Percentiles rank a stretch among this genome's conserved stretches.
These are phyloP conservation scores for Nycticryphes semicollaris DNA, from an alignment of 2,113 vertebrate species.

Conservation along the genomic window DNA sequence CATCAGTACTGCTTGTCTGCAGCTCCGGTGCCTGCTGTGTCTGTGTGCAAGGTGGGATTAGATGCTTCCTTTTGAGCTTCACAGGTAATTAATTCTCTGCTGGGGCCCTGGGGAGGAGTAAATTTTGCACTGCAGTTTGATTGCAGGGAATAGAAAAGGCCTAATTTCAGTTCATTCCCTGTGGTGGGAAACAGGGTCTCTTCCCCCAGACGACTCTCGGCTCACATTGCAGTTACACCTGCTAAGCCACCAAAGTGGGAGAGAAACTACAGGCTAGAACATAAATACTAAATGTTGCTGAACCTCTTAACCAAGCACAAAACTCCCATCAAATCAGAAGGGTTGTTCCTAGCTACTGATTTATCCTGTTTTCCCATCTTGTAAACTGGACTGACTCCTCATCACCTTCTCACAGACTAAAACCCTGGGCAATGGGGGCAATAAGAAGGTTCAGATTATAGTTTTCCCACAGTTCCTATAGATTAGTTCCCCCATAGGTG, in stretches of 20 bases:
- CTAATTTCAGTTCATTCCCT: background rate
- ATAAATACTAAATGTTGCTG: background rate
- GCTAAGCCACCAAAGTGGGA: background rate
- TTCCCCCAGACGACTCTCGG: background rate
- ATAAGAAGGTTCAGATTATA: background rate
- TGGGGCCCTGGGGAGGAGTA: background rate
- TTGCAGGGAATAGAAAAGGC: background rate
- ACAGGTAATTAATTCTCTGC: background rate
- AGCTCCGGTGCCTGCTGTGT: background rate
- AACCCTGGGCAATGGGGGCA: background rate
- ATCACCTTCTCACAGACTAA: background rate
- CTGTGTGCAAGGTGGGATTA: background rate
- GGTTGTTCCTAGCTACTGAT: background rate
- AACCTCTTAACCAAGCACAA: background rate
- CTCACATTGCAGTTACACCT: fast-evolving
- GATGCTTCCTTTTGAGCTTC: background rate
- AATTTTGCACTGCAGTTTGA: background rate
- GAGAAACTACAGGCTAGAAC: background rate
- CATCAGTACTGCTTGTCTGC: background rate
- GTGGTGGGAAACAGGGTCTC: background rate
- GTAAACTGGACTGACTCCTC: background rate
- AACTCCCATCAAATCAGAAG: background rate
- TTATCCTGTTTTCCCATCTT: background rate
- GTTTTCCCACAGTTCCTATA: background rate
- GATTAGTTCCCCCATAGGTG: background rate